phyloP scores from a whole-genome alignment of 2,888 invertebrate species.

The Teleiodes luculella region DNA sequence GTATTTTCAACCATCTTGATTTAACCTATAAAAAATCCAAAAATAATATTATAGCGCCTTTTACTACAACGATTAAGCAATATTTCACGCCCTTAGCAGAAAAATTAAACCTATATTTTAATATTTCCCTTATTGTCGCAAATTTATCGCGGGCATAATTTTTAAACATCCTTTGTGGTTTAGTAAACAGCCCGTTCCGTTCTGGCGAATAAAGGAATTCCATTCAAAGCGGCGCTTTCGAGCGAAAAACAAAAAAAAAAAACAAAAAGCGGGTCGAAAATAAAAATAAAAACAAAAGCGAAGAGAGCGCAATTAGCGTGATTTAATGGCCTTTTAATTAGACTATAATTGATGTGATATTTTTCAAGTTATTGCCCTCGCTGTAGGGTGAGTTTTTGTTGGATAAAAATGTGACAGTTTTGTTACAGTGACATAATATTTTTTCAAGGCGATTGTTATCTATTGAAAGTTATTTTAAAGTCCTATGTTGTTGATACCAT shows the following conservation, averaged over 20 bases:
- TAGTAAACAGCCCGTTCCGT: conserved; percentile 69
- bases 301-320: conserved; percentile 68
- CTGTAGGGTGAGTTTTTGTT: conserved; percentile 26
- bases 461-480: not conserved
- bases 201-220: conserved; percentile 71
- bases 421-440: conserved; percentile 23
- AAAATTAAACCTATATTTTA: conserved; percentile 12
- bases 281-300: conserved; percentile 71
- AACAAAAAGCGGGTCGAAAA: conserved; percentile 39
- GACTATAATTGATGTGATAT: conserved; percentile 68
- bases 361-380: conserved; percentile 46
- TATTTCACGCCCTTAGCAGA: not conserved
- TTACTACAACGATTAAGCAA: not conserved
- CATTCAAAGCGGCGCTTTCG: conserved; percentile 57
- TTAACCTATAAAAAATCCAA: too few relatives aligned
- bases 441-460: conserved; percentile 19
- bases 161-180: conserved; percentile 69
- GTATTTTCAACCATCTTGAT: too few relatives aligned
- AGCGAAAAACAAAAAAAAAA: conserved; percentile 50
- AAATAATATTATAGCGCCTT: too few relatives aligned
- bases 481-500: too few relatives aligned
- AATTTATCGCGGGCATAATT: conserved; percentile 73
- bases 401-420: conserved; percentile 21
- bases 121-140: conserved; percentile 34
- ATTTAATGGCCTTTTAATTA: conserved; percentile 76